These are phyloP conservation scores for Leucosticte australis DNA, from an alignment of 2,113 vertebrate species.

Conservation along the genomic window DNA sequence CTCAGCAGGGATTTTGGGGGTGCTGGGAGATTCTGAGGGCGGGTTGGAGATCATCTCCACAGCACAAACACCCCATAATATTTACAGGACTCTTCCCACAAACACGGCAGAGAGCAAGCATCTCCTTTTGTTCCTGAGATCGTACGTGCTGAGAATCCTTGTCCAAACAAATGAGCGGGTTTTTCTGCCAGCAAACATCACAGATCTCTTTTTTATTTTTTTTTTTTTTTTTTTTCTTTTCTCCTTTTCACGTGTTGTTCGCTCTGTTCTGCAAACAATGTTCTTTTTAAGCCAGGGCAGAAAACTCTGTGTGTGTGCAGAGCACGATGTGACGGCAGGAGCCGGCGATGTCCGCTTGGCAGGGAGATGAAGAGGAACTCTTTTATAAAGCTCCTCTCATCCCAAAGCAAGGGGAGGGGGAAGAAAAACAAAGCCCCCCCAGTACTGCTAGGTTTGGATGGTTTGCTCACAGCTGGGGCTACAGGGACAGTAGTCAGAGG, in stretches of 20 bases:
- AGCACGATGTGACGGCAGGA: not conserved
- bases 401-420: not conserved
- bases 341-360: not conserved
- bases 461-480: not conserved
- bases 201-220: not conserved
- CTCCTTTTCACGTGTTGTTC: slow-evolving; percentile 1
- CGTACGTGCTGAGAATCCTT: slow-evolving; percentile 47
- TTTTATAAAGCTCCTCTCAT: slow-evolving; percentile 41
- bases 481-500: not conserved
- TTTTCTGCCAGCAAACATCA: slow-evolving; percentile 27
- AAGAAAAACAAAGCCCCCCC: not conserved
- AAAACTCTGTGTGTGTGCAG: slow-evolving; percentile 33
- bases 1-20: not conserved
- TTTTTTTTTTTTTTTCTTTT: accelerated
- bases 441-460: not conserved
- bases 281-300: not conserved
- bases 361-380: not conserved
- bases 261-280: slow-evolving; percentile 18
- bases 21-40: not conserved
- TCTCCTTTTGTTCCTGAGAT: slow-evolving; percentile 11
- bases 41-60: not conserved
- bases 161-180: not conserved
- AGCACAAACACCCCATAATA: not conserved
- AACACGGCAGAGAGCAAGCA: not conserved
- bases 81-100: slow-evolving; percentile 14